A percentile compares a stretch with the other conserved stretches of the same genome.
phyloP scores from a whole-genome alignment of 2,888 invertebrate species.

The Xestia rhomboidea region DNA sequence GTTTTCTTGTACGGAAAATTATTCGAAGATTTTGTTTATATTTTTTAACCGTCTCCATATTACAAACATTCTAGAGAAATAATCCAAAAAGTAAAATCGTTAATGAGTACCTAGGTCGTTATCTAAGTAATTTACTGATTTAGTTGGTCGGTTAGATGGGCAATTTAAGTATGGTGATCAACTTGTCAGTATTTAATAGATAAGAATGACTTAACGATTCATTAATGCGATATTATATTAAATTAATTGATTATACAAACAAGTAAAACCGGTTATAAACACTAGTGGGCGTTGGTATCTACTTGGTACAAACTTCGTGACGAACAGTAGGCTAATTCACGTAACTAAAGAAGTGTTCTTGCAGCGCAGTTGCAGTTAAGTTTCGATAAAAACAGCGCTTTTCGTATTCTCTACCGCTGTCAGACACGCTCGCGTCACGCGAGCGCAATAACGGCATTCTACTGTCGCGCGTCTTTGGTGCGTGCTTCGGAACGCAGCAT shows the following conservation, averaged over 20 bases:
- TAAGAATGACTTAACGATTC: constrained; percentile 18
- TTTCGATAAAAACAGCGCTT: too few relatives aligned
- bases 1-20: background rate
- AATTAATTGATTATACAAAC: constrained; percentile 27
- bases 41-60: background rate
- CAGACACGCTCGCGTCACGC: too few relatives aligned
- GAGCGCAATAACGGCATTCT: too few relatives aligned
- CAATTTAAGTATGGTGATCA: constrained; percentile 8
- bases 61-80: too few relatives aligned
- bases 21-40: too few relatives aligned
- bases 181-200: constrained; percentile 27
- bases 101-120: background rate
- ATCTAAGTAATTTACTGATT: background rate
- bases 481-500: too few relatives aligned
- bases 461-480: too few relatives aligned
- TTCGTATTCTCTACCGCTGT: too few relatives aligned
- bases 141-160: background rate
- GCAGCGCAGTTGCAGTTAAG: too few relatives aligned
- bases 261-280: constrained; percentile 39
- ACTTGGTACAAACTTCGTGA: constrained; percentile 18
- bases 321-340: too few relatives aligned
- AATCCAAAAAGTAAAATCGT: background rate
- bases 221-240: constrained; percentile 23
- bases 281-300: constrained; percentile 30
- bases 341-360: too few relatives aligned